A percentile compares a stretch with the other conserved stretches of the same genome.
Conservation (phyloP, 2,113 vertebrate species). For the Corydoras sp. region DNA sequence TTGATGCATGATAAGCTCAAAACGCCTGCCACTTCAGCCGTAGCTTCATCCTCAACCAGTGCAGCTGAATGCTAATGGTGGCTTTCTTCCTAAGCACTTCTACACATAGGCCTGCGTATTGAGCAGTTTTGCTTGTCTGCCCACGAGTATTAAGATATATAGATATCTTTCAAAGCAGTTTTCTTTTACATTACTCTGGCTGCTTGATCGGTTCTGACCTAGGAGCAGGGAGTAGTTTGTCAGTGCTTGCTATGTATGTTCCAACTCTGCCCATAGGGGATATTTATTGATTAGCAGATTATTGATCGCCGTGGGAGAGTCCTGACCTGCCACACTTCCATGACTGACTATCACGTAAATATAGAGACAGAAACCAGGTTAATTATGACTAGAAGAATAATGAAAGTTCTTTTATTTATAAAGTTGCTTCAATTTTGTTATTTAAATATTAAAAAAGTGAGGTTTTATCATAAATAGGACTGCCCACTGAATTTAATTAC, state of each 20-base stretch:
- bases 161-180: not conserved
- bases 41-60: not conserved
- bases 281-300: constrained; percentile 6
- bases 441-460: too few relatives aligned
- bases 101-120: not conserved
- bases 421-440: too few relatives aligned
- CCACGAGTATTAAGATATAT: not conserved
- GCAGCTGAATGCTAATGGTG: constrained; percentile 13
- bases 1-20: constrained; percentile 26
- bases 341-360: not conserved
- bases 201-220: not conserved
- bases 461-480: too few relatives aligned
- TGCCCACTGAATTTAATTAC: too few relatives aligned
- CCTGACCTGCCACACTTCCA: not conserved
- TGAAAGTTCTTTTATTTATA: too few relatives aligned
- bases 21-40: not conserved
- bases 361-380: too few relatives aligned
- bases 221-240: not conserved
- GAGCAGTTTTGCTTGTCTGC: not conserved
- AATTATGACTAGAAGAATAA: too few relatives aligned
- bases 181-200: not conserved
- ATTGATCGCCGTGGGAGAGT: not conserved
- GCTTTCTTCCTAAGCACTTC: too few relatives aligned
- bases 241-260: not conserved
- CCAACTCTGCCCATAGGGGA: not conserved